phyloP scores from a whole-genome alignment of 2,113 vertebrate genomes.

The Barbus barbus region DNA sequence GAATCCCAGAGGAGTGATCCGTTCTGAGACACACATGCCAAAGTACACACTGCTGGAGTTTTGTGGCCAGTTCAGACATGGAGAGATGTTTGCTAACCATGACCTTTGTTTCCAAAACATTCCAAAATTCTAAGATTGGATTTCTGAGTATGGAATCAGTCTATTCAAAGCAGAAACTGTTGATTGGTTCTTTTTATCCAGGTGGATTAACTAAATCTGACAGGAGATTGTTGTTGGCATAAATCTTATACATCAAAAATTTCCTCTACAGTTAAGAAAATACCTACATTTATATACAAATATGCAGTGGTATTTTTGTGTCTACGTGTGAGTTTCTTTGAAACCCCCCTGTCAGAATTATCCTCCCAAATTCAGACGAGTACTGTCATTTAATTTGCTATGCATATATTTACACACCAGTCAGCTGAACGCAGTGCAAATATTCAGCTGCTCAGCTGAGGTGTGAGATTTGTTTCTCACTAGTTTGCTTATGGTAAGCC shows the following conservation, averaged over 20 bases:
- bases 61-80: background rate
- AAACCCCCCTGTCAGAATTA: background rate
- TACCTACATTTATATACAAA: background rate
- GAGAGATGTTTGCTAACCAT: conserved; percentile 7
- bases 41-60: conserved; percentile 13
- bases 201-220: background rate
- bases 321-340: background rate
- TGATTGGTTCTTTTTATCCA: background rate
- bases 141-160: background rate
- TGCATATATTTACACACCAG: conserved; percentile 44
- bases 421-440: conserved; percentile 35
- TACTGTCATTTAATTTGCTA: conserved; percentile 50
- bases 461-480: conserved; percentile 38
- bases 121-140: conserved; percentile 9
- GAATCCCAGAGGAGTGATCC: conserved; percentile 32
- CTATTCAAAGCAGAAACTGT: background rate
- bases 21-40: background rate
- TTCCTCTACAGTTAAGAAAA: background rate
- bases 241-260: background rate
- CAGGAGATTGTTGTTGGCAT: background rate
- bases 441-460: conserved; percentile 24
- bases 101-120: conserved; percentile 17
- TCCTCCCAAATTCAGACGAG: conserved; percentile 18
- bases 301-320: background rate
- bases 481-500: conserved; percentile 15